Percentiles rank a stretch among this genome's conserved stretches.
These are phyloP conservation scores for Chaenogobius annularis DNA, from an alignment of 2,113 vertebrate genomes.

Conservation along the genomic window DNA sequence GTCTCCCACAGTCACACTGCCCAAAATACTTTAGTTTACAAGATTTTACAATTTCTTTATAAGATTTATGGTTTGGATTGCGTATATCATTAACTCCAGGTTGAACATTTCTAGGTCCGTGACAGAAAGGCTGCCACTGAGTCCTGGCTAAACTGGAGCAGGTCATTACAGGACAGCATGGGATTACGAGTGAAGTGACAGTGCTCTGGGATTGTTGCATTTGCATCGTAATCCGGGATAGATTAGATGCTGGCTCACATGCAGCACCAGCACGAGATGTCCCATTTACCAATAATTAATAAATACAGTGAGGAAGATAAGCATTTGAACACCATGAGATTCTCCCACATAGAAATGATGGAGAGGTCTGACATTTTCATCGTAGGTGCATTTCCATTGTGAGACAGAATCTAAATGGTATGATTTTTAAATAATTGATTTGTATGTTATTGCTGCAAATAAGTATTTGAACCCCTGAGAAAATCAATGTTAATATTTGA, in stretches of 20 bases:
- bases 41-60: conserved; percentile 2
- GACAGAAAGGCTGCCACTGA: conserved; percentile 22
- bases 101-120: neutral
- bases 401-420: too few relatives aligned
- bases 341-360: too few relatives aligned
- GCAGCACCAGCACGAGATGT: neutral
- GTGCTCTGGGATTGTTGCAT: conserved; percentile 36
- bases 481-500: too few relatives aligned
- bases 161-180: conserved; percentile 52
- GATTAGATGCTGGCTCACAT: conserved; percentile 49
- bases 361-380: too few relatives aligned
- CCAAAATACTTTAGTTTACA: neutral
- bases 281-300: too few relatives aligned
- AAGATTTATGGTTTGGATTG: neutral
- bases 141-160: conserved; percentile 5
- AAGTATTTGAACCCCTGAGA: too few relatives aligned
- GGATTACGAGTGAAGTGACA: conserved; percentile 44
- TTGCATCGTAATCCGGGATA: conserved; percentile 53
- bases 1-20: conserved; percentile 4
- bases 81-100: conserved; percentile 5
- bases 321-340: too few relatives aligned
- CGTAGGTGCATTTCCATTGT: too few relatives aligned
- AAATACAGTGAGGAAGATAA: too few relatives aligned
- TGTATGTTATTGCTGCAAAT: too few relatives aligned
- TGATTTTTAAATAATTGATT: too few relatives aligned